Percentiles rank a stretch among this genome's conserved stretches.
These are phyloP conservation scores for Lerista edwardsae DNA, from an alignment of 2,797 vertebrate species.

Conservation along the genomic window DNA sequence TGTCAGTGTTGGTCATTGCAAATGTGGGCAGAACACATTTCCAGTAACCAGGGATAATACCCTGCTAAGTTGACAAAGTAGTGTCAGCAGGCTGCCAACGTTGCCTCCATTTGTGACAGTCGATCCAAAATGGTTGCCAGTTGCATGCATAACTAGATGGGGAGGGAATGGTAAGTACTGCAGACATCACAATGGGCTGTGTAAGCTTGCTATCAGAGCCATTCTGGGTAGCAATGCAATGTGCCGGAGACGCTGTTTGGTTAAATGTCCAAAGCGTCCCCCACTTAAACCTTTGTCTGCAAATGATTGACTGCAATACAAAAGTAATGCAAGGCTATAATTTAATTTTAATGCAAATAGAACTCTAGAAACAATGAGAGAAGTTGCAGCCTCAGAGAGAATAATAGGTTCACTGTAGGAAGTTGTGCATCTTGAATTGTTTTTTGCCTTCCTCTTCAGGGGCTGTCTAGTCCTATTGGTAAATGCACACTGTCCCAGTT, in stretches of 20 bases:
- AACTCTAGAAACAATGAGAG: not conserved
- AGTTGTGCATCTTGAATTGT: constrained; percentile 13
- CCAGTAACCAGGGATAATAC: not conserved
- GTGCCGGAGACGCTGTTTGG: no score
- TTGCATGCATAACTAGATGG: no score
- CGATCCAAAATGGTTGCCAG: no score
- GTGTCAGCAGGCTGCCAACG: no score
- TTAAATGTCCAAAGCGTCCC: not conserved
- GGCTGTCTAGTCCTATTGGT: not conserved
- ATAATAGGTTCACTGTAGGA: constrained; percentile 26
- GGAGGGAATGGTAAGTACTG: no score
- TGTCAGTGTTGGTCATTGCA: not conserved
- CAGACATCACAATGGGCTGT: no score
- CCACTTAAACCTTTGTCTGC: not conserved
- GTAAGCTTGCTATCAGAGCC: no score
- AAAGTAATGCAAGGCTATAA: constrained; percentile 7
- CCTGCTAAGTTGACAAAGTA: no score
- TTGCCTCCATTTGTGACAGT: no score
- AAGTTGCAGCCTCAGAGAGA: constrained; percentile 10
- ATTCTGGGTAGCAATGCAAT: no score
- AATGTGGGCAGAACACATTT: not conserved
- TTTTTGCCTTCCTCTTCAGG: constrained; percentile 13
- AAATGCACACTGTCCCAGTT: not conserved
- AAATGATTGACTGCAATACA: not conserved
- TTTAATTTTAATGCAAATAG: constrained; percentile 23